Base-by-base conservation (phyloP, 2,888 invertebrate species). In the Cerceris rybyensis region DNA sequence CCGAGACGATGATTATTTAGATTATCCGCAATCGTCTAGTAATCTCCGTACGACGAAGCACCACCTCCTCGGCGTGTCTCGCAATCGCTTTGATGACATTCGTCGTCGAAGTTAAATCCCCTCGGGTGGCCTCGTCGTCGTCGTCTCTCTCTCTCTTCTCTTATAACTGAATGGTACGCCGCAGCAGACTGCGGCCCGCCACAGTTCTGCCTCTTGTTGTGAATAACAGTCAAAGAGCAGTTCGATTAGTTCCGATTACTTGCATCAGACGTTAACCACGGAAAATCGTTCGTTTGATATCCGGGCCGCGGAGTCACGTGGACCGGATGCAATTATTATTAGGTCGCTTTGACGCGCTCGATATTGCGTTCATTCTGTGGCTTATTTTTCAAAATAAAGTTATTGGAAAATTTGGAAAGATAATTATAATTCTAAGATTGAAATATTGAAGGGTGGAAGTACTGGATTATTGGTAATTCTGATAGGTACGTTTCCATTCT, bases 1-100 rank as follows among this genome's bases (percentile, higher is more conserved):
- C 65, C 57, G 77, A 78, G 75, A 81, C 80, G 66, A 82, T 80
- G 84, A 87, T 87, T 86, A 88, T 86, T 85, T 86, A 86, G 83
- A 85, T 82, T 83, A 86, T 83, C 80, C 81, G 79, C 81, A 67
- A 80, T 85, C 78, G 70, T 70, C 64, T 80, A 58, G 81, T 83
- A 87, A 84, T 85, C 80, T 82, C 63, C 41, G 67, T 58, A 74
- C 64, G 67, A 71, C 72, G 75, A 28, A 28, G 28, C 28, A 28
- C 28, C 28, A 74, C 66, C 57, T 59, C 61, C 64, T 28, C 64
- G 64, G 54, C 73, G 58, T 66, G 55, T 63, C 65, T 69, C 63
- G 80, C 80, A 76, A 77, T 57, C 66, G 70, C 85, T 80, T 82
- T 82, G 80, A 87, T 74, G 85, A 84, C 76, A 70, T 79, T 82